Conservation (phyloP, 2,113 vertebrate species). For the Thalassoma bifasciatum region DNA sequence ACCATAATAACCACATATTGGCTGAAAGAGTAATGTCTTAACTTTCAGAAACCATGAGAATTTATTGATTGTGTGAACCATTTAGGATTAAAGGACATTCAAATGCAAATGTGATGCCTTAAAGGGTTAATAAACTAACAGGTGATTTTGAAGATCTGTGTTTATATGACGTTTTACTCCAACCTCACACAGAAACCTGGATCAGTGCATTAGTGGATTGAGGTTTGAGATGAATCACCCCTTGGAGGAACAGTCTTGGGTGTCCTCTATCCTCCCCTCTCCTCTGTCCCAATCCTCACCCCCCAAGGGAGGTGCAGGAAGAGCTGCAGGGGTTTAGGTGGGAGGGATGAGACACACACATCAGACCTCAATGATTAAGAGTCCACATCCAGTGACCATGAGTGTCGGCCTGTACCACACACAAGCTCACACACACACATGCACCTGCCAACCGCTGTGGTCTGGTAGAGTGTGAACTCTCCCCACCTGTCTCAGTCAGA, state of each 20-base stretch:
- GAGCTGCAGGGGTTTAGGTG: conserved; percentile 25
- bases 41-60: too few species aligned
- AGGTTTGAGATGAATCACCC: conserved; percentile 43
- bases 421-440: conserved; percentile 58
- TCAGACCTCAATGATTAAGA: conserved; percentile 69
- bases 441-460: conserved; percentile 42
- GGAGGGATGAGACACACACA: conserved; percentile 39
- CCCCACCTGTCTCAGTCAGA: conserved; percentile 46
- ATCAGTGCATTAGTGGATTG: conserved; percentile 55
- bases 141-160: too few species aligned
- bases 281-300: conserved; percentile 18
- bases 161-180: too few species aligned
- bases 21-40: too few species aligned
- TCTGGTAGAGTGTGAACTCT: conserved; percentile 60
- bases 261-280: conserved; percentile 55
- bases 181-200: too few species aligned
- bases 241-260: conserved; percentile 35
- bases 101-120: too few species aligned
- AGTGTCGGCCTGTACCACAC: conserved; percentile 57
- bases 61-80: too few species aligned
- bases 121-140: too few species aligned
- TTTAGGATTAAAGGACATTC: too few species aligned
- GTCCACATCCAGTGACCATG: conserved; percentile 66
- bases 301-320: conserved; percentile 22
- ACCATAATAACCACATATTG: too few species aligned